Evolutionary conservation across 2,888 invertebrate genomes (phyloP).

Genomic region (Catotricha subobsoleta): DNA sequence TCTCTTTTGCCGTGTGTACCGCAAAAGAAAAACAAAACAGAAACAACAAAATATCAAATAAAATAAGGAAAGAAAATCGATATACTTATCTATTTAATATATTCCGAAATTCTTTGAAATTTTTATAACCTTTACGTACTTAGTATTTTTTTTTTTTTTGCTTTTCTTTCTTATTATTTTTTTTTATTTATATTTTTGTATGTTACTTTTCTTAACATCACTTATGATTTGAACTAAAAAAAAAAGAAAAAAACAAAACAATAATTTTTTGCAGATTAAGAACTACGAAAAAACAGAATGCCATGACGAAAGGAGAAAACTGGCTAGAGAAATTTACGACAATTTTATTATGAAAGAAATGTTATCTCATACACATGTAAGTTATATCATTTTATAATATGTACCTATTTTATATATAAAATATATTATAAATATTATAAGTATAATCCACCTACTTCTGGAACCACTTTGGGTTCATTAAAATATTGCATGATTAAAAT

Average conservation of each 20-base stretch:
- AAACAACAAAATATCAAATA: no score
- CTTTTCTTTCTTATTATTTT: no score
- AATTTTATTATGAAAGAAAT: constrained; percentile 99
- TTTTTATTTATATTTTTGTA: no score
- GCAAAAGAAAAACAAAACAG: no score
- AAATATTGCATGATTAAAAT: background rate
- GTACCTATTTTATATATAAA: no score
- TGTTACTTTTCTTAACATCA: no score
- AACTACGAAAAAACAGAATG: constrained; percentile 97
- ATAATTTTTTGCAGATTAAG: constrained; percentile 79
- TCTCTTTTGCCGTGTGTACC: no score
- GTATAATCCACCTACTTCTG: no score
- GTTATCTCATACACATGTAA: constrained; percentile 94
- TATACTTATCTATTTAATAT: background rate
- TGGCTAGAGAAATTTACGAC: constrained; percentile 95
- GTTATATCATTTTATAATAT: constrained; percentile 25
- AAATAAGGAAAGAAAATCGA: no score
- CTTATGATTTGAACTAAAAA: no score
- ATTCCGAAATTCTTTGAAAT: background rate
- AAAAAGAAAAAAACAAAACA: no score
- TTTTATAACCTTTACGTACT: constrained; percentile 2
- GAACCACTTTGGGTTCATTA: background rate
- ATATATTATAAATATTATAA: no score
- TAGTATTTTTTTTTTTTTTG: constrained; percentile 2
- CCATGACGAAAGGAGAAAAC: constrained; percentile 84